These are phyloP conservation scores for Parasteatoda lunata DNA, from an alignment of 2,888 invertebrate genomes.

Conservation along the genomic window DNA sequence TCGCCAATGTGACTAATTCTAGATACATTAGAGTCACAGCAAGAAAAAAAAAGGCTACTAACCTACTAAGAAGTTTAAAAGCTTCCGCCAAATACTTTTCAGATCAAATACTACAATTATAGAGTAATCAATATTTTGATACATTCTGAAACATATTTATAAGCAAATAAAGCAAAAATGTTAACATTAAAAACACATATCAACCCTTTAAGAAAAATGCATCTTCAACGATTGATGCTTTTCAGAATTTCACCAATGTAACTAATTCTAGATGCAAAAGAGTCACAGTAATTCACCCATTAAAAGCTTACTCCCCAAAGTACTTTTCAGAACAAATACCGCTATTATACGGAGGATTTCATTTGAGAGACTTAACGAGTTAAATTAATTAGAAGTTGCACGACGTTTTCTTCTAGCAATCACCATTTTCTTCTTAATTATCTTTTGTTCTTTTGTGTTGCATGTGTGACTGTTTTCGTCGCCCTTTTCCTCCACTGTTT, in stretches of 20 bases:
- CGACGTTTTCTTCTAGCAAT: slow-evolving; percentile 4
- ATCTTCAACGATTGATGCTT: neutral
- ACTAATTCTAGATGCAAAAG: neutral
- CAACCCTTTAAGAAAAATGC: neutral
- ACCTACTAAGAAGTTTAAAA: no score
- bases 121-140: no score
- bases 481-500: neutral
- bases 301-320: neutral
- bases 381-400: slow-evolving; percentile 57
- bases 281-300: neutral
- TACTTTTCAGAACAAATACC: slow-evolving; percentile 6
- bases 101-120: no score
- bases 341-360: slow-evolving; percentile 15
- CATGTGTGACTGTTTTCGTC: neutral
- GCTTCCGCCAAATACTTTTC: no score
- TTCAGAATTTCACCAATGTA: neutral
- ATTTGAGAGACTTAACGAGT: slow-evolving; percentile 39
- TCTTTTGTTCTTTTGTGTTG: slow-evolving; percentile 25
- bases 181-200: neutral
- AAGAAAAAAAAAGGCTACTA: no score
- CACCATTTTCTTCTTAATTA: slow-evolving; percentile 53
- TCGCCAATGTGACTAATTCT: neutral
- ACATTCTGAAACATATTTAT: no score
- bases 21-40: neutral
- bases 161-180: no score